A percentile compares a stretch with the other conserved stretches of the same genome.
These are phyloP conservation scores for Prionchulus punctatus DNA, from an alignment of 2,888 invertebrate genomes.

Conservation along the genomic window DNA sequence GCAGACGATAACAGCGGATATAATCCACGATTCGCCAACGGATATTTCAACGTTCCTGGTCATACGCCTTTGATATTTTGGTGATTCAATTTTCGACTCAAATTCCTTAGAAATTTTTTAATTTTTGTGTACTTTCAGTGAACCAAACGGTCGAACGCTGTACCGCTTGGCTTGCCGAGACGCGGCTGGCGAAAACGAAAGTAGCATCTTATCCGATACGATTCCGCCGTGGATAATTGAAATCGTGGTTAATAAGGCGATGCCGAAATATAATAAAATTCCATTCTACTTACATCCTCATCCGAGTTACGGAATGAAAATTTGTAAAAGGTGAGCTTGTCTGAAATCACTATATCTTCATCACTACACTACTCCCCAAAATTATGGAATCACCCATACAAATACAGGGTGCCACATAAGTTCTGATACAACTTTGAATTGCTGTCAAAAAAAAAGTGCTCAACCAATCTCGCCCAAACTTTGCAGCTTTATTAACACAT, in stretches of 20 bases:
- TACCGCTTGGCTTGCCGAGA: slow-evolving; percentile 75
- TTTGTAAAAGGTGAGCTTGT: slow-evolving; percentile 53
- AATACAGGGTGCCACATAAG: no score
- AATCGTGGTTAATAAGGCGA: slow-evolving; percentile 43
- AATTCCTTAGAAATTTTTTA: slow-evolving; percentile 2
- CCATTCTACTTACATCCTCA: slow-evolving; percentile 93
- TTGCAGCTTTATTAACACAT: no score
- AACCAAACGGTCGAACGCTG: slow-evolving; percentile 82
- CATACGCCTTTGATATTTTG: slow-evolving; percentile 93
- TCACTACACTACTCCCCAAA: no score
- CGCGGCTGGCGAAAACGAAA: slow-evolving; percentile 82
- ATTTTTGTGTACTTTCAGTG: slow-evolving; percentile 44
- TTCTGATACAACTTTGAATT: no score
- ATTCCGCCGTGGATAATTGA: slow-evolving; percentile 76
- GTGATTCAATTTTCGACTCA: slow-evolving; percentile 35
- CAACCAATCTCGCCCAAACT: no score
- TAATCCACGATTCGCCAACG: slow-evolving; percentile 34
- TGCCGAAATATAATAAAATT: slow-evolving; percentile 87
- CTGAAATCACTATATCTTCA: no score
- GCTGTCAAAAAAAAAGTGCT: no score
- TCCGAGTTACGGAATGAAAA: slow-evolving; percentile 51
- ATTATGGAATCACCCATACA: no score
- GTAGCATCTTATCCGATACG: slow-evolving; percentile 71
- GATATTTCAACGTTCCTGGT: slow-evolving; percentile 70
- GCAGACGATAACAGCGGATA: slow-evolving; percentile 17